These are phyloP conservation scores for Eledone cirrhosa DNA, from an alignment of 2,888 invertebrate species.

Conservation along the genomic window DNA sequence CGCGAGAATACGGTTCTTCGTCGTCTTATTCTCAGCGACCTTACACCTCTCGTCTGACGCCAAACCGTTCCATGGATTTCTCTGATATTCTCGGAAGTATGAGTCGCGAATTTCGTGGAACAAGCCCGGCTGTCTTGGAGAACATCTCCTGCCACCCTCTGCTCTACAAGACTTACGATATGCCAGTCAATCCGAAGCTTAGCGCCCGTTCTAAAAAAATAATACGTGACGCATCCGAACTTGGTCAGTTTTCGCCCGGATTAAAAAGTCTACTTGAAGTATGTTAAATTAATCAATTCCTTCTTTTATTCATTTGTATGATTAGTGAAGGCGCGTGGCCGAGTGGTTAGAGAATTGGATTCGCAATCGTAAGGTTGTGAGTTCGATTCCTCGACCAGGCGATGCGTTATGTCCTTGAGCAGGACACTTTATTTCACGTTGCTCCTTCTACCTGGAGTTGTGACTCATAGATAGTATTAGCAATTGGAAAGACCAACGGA, in stretches of 20 bases:
- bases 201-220: constrained; percentile 58
- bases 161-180: constrained; percentile 42
- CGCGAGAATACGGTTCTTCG: not conserved
- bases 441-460: too few species aligned
- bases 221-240: constrained; percentile 58
- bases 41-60: constrained; percentile 18
- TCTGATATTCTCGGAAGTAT: constrained; percentile 39
- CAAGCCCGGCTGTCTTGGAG: constrained; percentile 57
- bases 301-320: too few species aligned
- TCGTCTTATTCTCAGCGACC: too few species aligned
- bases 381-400: too few species aligned
- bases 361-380: too few species aligned
- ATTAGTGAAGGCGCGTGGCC: too few species aligned
- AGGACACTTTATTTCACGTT: too few species aligned
- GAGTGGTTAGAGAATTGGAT: too few species aligned
- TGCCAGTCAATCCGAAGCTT: constrained; percentile 40
- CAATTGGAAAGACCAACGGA: too few species aligned
- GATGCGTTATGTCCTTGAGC: too few species aligned
- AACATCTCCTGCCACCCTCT: constrained; percentile 54
- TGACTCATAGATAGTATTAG: too few species aligned
- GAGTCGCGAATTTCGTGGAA: constrained; percentile 52
- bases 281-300: too few species aligned
- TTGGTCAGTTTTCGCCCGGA: constrained; percentile 56
- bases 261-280: constrained; percentile 61
- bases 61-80: constrained; percentile 31